Conservation (phyloP, 2,797 vertebrate species). For the Phrynocephalus vlangalii region DNA sequence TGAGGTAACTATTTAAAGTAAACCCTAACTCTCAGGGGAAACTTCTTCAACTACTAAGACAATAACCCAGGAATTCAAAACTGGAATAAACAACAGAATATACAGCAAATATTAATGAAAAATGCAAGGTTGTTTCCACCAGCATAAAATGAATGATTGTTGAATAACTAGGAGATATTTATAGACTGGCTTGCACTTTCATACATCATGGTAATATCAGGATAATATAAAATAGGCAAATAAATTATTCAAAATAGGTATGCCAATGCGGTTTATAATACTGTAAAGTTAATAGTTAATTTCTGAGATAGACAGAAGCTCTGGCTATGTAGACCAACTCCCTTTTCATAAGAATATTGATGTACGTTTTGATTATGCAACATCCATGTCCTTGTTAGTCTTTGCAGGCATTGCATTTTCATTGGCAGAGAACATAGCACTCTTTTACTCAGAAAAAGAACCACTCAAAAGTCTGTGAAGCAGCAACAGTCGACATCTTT, state of each 20-base stretch:
- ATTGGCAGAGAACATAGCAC: neutral
- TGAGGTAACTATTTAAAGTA: neutral
- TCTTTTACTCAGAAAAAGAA: neutral
- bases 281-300: neutral
- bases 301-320: neutral
- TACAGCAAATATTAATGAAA: conserved; percentile 21
- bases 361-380: conserved; percentile 20
- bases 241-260: conserved; percentile 20
- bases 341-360: conserved; percentile 17
- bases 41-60: conserved; percentile 2
- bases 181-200: neutral
- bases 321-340: conserved; percentile 3
- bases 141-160: neutral
- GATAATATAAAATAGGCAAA: conserved; percentile 15
- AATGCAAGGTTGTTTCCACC: neutral
- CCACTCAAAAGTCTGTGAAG: conserved; percentile 19
- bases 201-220: conserved; percentile 11
- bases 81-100: neutral
- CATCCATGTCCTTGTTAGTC: neutral
- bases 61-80: conserved; percentile 32
- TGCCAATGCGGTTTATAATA: neutral
- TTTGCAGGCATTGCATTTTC: conserved; percentile 31
- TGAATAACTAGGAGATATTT: conserved; percentile 15
- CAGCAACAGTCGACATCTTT: neutral
- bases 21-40: neutral